Evolutionary conservation across 2,113 vertebrate genomes (phyloP).

Genomic region (Numida meleagris): DNA sequence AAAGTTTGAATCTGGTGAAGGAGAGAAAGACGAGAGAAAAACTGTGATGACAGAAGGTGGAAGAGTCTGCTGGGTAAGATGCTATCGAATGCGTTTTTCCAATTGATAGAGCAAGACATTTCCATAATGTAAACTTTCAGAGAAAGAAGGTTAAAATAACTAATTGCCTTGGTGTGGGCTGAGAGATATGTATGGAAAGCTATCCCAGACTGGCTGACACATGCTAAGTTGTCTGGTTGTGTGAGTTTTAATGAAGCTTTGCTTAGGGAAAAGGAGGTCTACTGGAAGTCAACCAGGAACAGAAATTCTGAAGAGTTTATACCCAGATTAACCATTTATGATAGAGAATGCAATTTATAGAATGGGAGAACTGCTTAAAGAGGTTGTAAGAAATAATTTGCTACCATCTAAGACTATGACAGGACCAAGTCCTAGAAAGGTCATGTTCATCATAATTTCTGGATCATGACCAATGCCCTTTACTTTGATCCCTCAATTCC

Average conservation of each 20-base stretch:
- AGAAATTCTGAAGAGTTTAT: background rate
- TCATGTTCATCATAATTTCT: background rate
- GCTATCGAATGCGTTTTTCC: background rate
- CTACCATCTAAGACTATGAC: background rate
- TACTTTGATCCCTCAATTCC: background rate
- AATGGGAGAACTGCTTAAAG: background rate
- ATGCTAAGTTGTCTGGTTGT: slow-evolving; percentile 16
- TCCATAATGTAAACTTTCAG: slow-evolving; percentile 42
- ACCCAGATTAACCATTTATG: background rate
- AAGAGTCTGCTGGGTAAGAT: slow-evolving; percentile 5
- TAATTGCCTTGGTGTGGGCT: slow-evolving; percentile 54
- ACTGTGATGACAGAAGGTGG: slow-evolving; percentile 44
- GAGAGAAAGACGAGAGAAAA: slow-evolving; percentile 29
- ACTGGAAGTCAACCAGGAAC: background rate
- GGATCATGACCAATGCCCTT: background rate
- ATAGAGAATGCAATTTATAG: background rate
- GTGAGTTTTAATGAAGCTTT: slow-evolving; percentile 3
- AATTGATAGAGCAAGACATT: slow-evolving; percentile 42
- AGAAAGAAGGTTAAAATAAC: slow-evolving; percentile 53
- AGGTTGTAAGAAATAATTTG: background rate
- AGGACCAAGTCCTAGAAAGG: background rate
- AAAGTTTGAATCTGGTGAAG: slow-evolving; percentile 4
- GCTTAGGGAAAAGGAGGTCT: background rate
- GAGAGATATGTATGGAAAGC: slow-evolving; percentile 11
- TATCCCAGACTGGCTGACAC: slow-evolving; percentile 39